Base-by-base conservation (phyloP, 2,888 invertebrate species). In the Limnephilus lunatus region DNA sequence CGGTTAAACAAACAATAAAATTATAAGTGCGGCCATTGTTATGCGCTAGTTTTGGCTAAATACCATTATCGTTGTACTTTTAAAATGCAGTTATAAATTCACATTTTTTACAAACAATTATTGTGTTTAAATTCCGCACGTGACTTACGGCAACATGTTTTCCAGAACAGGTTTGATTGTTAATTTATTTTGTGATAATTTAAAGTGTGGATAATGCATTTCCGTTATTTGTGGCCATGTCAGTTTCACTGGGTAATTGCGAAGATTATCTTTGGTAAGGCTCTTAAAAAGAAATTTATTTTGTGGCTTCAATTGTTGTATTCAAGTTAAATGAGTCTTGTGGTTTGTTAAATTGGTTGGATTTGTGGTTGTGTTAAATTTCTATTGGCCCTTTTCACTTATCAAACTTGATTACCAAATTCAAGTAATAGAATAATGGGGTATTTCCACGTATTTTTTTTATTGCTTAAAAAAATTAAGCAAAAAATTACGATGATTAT, bases 161-260 rank as follows among this genome's bases (percentile, higher is more conserved):
- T 89, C 80, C 39, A 89, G 35, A 89, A 89, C 88, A 89, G 88
- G 88, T 89, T 89, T 9, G n/a, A 35, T 19, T 81, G 68, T 89
- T 89, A 89, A 89, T 89, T 89, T 80, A 81, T 81, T 89, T 35
- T 80, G 11, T 5, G 88, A 81, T 89, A 89, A 81, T 25, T 68
- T 68, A 68, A 68, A 39, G 86, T 86, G 88, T 39, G 31, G 15
- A 32, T 19, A 89, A 12, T 89, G 39, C 32, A 4, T 92, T 48
- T 53, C 31, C n/a, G 31, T 30, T 85, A 85, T 90, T 90, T 81
- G 35, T 19, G 31, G 12, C 53, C 19, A 1, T 53, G 25, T 48
- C 44, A 19, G 53, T 48, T 87, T 87, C 32, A n/a, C 30, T 31
- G 31, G 48, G 68, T 31, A 53, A 83, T 83, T 83, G 25, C 32